Conservation (phyloP, 2,888 invertebrate species). For the Dolichopus griseipennis region DNA sequence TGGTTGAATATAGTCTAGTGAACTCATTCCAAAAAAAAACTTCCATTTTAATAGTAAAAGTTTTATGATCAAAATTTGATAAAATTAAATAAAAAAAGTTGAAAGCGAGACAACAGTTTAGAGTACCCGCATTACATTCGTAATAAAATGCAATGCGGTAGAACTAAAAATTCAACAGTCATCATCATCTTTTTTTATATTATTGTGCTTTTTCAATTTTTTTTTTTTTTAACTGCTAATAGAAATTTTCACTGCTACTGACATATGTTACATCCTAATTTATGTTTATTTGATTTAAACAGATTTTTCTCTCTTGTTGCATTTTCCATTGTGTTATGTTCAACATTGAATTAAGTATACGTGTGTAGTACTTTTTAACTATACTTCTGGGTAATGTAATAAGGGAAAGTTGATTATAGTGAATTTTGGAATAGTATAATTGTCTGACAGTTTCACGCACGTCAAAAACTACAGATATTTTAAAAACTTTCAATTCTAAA, state of each 20-base stretch:
- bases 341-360: not conserved
- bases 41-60: too few relatives aligned
- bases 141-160: too few relatives aligned
- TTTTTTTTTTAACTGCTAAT: not conserved
- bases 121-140: not conserved
- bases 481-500: too few relatives aligned
- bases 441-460: too few relatives aligned
- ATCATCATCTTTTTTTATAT: too few relatives aligned
- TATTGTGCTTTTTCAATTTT: too few relatives aligned
- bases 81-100: not conserved
- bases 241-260: conserved; percentile 1
- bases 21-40: too few relatives aligned
- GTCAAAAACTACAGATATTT: too few relatives aligned
- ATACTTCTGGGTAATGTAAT: not conserved
- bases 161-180: too few relatives aligned
- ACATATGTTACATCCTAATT: conserved; percentile 3
- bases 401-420: too few relatives aligned
- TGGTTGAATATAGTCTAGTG: not conserved
- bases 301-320: not conserved
- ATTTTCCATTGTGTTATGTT: not conserved
- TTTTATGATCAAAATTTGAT: too few relatives aligned
- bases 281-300: not conserved
- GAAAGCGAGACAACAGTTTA: not conserved
- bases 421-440: too few relatives aligned
- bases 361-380: not conserved